Conservation (phyloP, 2,888 invertebrate genomes). For the Cabera pusaria region DNA sequence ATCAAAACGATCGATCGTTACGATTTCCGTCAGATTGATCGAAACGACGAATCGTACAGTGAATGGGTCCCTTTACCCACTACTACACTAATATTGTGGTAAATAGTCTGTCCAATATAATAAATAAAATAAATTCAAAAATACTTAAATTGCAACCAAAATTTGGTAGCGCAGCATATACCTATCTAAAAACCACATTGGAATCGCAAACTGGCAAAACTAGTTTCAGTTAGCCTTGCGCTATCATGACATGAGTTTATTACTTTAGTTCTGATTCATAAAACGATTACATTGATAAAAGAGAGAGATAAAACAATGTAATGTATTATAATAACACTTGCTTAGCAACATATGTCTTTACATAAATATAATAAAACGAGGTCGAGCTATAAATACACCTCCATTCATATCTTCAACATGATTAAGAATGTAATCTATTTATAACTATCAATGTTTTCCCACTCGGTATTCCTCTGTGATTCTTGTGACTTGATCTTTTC, state of each 20-base stretch:
- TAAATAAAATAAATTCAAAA: no score
- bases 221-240: slow-evolving; percentile 22
- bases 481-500: no score
- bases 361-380: slow-evolving; percentile 8
- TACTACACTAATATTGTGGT: no score
- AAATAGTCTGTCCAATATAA: slow-evolving; percentile 6
- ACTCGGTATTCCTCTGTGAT: no score
- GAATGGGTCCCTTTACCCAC: no score
- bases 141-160: no score
- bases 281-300: slow-evolving; percentile 20
- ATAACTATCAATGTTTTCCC: background rate
- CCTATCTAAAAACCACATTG: slow-evolving; percentile 7
- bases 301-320: slow-evolving; percentile 18
- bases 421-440: slow-evolving; percentile 13
- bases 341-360: slow-evolving; percentile 18
- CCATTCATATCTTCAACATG: slow-evolving; percentile 9
- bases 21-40: no score
- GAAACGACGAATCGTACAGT: no score
- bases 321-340: slow-evolving; percentile 37
- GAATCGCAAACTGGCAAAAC: slow-evolving; percentile 18
- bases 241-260: no score
- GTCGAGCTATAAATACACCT: slow-evolving; percentile 16
- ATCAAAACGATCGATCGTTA: no score
- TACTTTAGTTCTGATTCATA: slow-evolving; percentile 23
- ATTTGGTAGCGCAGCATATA: no score